Conservation (phyloP, 2,797 vertebrate species). For the Peromyscus aztecus region DNA sequence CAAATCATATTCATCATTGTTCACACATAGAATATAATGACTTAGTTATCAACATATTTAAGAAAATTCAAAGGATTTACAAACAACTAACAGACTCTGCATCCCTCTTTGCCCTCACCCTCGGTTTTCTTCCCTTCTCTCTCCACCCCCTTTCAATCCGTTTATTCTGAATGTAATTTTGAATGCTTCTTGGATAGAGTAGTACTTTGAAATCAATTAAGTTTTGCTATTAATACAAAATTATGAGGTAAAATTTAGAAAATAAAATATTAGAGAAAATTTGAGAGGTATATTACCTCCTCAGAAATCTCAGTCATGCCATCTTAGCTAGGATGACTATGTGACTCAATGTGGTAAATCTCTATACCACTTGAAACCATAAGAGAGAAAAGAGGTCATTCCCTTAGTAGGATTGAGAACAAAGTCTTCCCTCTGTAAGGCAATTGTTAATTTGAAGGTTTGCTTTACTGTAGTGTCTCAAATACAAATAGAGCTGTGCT, state of each 20-base stretch:
- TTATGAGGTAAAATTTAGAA: neutral
- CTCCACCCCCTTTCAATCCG: too few species aligned
- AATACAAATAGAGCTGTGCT: neutral
- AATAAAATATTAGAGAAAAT: neutral
- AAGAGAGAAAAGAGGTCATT: neutral
- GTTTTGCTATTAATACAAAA: neutral
- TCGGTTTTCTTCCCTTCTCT: too few species aligned
- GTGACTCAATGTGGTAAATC: neutral
- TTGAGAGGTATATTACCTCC: neutral
- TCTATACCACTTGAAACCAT: neutral
- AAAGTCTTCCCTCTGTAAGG: neutral
- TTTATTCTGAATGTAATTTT: neutral
- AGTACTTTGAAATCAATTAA: neutral
- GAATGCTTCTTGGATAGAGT: neutral
- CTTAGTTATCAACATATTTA: neutral
- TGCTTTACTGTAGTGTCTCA: neutral
- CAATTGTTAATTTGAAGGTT: neutral
- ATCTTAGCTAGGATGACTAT: neutral
- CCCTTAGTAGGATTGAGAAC: neutral
- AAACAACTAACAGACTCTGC: too few species aligned
- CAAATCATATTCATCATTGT: neutral
- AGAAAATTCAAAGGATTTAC: neutral
- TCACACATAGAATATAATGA: neutral
- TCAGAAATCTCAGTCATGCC: neutral
- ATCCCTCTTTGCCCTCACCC: neutral